Base-by-base conservation (phyloP, 2,797 vertebrate species). In the Lophotriccus pileatus region DNA sequence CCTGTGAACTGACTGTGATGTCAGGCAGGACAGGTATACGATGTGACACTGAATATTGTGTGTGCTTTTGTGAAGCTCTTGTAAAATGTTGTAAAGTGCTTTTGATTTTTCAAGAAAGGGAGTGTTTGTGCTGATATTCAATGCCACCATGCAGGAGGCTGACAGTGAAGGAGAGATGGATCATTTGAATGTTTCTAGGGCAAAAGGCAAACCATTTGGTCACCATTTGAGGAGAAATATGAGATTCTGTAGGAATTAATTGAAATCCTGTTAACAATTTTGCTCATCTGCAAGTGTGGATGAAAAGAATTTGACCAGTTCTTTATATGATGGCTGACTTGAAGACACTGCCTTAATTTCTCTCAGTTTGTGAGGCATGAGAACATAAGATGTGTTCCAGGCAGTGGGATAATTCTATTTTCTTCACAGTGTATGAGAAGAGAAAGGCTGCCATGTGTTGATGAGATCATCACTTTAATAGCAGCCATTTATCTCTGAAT, bases 391-490 rank as follows among this genome's bases (percentile, higher is more conserved):
- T 75, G 70, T 39, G 41, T 89, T 96, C 63, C 67, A 87, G 84
- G 84, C 75, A 83, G 49, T 63, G 37, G 73, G 74, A 87, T 87
- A 89, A 95, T 94, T 95, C 72, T 92, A 14, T 97, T 96, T 95
- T 87, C 87, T 85, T 93, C 60, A 28, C 28, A 49, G 80, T 23
- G 28, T 80, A 64, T 69, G 52, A 79, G 62, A 66, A 90, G 44
- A 89, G 75, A 91, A 84, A 89, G 73, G 58, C 69, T 94, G 91
- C 72, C 46, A 28, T 83, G 76, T 76, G 82, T 79, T 95, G 90
- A 92, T 93, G 94, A 94, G 87, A 94, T 92, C 94, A 89, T 87
- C 55, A 30, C 72, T 97, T 95, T 93, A 96, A 93, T 79, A 96
- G 90, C 66, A 91, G 69, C 50, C 62, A 32, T 97, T 97, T 93